Percentiles rank a stretch among this genome's conserved stretches.
These are phyloP conservation scores for Subanguina moxae DNA, from an alignment of 1,140 invertebrate species.

Conservation along the genomic window DNA sequence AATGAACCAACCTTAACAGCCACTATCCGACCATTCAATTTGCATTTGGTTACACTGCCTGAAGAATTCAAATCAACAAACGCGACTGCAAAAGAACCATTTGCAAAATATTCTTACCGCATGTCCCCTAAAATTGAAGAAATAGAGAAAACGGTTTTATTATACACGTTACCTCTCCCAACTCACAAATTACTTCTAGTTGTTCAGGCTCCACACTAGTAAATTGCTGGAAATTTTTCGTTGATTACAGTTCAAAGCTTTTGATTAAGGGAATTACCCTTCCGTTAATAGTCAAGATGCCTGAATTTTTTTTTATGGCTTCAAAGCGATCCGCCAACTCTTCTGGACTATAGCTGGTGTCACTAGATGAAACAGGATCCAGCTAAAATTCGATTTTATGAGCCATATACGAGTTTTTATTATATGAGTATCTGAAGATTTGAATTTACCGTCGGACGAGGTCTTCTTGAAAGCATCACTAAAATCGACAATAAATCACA, in stretches of 20 bases:
- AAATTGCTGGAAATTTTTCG: constrained; percentile 10
- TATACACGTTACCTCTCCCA: not conserved
- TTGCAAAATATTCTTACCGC: too few relatives aligned
- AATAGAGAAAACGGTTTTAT: not conserved
- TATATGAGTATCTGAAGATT: too few relatives aligned
- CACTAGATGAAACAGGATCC: constrained; percentile 26
- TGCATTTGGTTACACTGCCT: constrained; percentile 32
- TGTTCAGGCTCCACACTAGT: constrained; percentile 25
- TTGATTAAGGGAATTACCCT: constrained; percentile 3
- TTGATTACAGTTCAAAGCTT: too few relatives aligned
- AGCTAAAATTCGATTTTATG: constrained; percentile 9
- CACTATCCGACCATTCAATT: constrained; percentile 29
- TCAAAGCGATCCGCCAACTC: constrained; percentile 31
- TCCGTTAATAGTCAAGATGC: constrained; percentile 33
- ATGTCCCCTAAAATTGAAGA: constrained; percentile 10
- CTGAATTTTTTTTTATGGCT: constrained; percentile 34
- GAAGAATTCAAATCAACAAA: constrained; percentile 34
- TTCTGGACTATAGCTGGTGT: constrained; percentile 22
- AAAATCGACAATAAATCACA: not conserved
- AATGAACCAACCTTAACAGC: constrained; percentile 37
- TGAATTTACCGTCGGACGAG: constrained; percentile 1
- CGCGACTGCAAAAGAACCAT: not conserved
- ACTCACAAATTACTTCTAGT: constrained; percentile 7
- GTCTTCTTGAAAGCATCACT: constrained; percentile 11
- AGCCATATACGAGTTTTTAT: too few relatives aligned